Percentiles rank a stretch among this genome's conserved stretches.
These are phyloP conservation scores for Gobio gobio DNA, from an alignment of 2,113 vertebrate genomes.

Conservation along the genomic window DNA sequence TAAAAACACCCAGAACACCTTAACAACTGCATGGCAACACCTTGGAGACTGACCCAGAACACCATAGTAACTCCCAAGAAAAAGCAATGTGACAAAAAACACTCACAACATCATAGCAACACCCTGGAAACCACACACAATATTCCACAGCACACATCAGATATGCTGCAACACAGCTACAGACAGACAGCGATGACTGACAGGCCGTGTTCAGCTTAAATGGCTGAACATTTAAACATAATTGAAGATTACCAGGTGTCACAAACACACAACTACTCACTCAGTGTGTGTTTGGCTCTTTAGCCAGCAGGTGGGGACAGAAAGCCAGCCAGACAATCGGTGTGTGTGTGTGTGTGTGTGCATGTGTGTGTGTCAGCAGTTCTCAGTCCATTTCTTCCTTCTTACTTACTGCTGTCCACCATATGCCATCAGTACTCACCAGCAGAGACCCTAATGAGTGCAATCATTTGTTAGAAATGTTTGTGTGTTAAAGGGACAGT, in stretches of 20 bases:
- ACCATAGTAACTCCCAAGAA: neutral
- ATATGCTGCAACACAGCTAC: neutral
- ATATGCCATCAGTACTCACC: slow-evolving; percentile 6
- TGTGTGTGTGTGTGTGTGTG: slow-evolving; percentile 37
- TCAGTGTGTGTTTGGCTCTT: slow-evolving; percentile 57
- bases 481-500: neutral
- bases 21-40: neutral
- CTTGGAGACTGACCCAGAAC: neutral
- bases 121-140: neutral
- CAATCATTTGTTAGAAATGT: neutral
- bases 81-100: neutral
- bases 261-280: slow-evolving; percentile 66
- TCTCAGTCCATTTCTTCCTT: neutral
- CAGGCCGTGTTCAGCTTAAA: neutral
- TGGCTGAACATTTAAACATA: slow-evolving; percentile 25
- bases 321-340: slow-evolving; percentile 61
- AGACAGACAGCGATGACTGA: neutral
- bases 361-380: slow-evolving; percentile 24
- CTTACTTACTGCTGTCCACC: neutral
- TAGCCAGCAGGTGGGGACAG: slow-evolving; percentile 80
- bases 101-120: neutral
- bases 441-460: neutral
- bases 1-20: neutral
- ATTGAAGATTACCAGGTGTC: slow-evolving; percentile 49
- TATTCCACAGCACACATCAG: neutral